phyloP scores from a whole-genome alignment of 2,113 vertebrate species.

The Psilopsiagon aymara region DNA sequence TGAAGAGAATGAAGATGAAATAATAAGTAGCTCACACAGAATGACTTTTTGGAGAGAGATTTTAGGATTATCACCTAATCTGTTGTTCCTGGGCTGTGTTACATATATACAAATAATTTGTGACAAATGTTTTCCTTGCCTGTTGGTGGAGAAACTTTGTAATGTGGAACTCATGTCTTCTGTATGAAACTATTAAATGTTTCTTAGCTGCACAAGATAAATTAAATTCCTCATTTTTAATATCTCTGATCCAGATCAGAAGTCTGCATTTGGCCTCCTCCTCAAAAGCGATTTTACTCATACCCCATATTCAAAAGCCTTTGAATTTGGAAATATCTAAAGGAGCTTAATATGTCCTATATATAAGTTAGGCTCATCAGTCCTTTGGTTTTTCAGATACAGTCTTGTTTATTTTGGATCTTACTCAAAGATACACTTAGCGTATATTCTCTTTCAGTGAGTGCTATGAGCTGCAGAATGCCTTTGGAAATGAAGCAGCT shows the following conservation, averaged over 20 bases:
- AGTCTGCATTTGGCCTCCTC: neutral
- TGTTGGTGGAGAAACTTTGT: neutral
- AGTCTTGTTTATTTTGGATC: neutral
- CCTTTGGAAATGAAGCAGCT: neutral
- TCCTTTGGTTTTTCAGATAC: neutral
- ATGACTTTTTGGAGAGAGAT: neutral
- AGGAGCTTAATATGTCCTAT: neutral
- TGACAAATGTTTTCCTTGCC: neutral
- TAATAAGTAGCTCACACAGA: neutral
- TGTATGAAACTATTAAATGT: neutral
- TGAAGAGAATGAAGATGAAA: neutral
- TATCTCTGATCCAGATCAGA: neutral
- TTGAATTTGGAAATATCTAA: neutral
- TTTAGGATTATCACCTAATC: neutral
- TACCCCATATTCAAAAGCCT: neutral
- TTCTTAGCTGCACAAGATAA: neutral
- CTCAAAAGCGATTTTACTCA: neutral
- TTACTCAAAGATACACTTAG: neutral
- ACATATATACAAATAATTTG: neutral
- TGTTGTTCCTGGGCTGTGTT: neutral
- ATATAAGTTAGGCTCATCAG: neutral
- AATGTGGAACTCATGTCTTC: neutral
- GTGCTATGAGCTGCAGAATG: neutral
- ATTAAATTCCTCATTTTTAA: neutral
- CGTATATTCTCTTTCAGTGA: neutral